These are phyloP conservation scores for Sipha maydis DNA, from an alignment of 2,888 invertebrate species.

Conservation along the genomic window DNA sequence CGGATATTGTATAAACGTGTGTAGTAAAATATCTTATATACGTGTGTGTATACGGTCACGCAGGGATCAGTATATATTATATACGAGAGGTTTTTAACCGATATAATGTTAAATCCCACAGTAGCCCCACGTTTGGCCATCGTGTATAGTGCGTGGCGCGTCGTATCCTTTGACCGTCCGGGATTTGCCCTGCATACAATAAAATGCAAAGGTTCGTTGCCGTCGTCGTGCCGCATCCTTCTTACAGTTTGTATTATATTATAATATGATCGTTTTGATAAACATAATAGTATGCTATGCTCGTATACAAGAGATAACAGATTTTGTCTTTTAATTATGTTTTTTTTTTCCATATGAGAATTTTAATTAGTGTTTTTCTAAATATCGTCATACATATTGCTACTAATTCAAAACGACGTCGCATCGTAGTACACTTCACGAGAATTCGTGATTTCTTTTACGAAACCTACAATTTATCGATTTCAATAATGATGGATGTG, in stretches of 20 bases:
- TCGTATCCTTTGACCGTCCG: neutral
- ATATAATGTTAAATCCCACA: conserved; percentile 34
- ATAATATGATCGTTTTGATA: neutral
- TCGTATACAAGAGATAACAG: neutral
- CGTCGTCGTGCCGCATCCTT: neutral
- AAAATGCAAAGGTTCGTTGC: neutral
- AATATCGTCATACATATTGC: too few species aligned
- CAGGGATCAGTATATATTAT: conserved; percentile 7
- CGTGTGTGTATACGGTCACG: neutral
- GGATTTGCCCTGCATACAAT: neutral
- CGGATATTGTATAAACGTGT: neutral
- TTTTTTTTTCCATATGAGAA: neutral
- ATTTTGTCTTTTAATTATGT: too few species aligned
- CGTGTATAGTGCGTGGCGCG: conserved; percentile 3
- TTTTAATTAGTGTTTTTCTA: too few species aligned
- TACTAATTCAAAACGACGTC: too few species aligned
- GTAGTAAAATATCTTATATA: conserved; percentile 36
- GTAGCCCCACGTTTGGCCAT: conserved; percentile 1
- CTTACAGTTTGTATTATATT: neutral
- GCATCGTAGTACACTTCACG: too few species aligned
- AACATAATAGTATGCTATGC: neutral
- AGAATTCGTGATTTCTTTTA: too few species aligned
- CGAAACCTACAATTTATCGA: too few species aligned
- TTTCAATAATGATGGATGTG: too few species aligned
- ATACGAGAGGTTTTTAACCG: conserved; percentile 39